phyloP scores from a whole-genome alignment of 1,140 invertebrate genomes.

The Hetaerina americana region DNA sequence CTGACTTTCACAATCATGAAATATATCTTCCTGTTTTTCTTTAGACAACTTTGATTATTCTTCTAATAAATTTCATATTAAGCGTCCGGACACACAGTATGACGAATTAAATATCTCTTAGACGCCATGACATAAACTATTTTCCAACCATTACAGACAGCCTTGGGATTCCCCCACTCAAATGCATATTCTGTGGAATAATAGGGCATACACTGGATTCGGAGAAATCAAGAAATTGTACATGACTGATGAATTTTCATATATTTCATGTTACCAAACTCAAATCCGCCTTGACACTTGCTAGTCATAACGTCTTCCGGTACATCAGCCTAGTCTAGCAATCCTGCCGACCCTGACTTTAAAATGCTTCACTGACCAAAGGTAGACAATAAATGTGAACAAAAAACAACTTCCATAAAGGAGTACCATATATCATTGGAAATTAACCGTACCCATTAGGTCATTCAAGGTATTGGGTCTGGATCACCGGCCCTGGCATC shows the following conservation, averaged over 20 bases:
- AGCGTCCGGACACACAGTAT: too few species aligned
- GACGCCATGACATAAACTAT: neutral
- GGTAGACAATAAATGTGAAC: neutral
- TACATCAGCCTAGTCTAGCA: too few species aligned
- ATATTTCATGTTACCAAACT: too few species aligned
- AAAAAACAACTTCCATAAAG: neutral
- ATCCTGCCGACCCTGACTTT: too few species aligned
- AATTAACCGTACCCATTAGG: neutral
- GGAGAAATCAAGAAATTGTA: too few species aligned
- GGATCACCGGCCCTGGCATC: neutral
- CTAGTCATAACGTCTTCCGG: too few species aligned
- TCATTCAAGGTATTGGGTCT: neutral
- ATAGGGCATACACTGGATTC: too few species aligned
- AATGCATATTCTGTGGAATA: too few species aligned
- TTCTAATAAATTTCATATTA: neutral
- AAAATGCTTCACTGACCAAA: neutral
- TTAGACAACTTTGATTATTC: neutral
- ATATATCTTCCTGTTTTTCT: neutral
- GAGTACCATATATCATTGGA: neutral
- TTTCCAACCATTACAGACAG: too few species aligned
- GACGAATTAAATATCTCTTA: neutral
- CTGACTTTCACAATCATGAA: neutral
- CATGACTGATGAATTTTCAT: too few species aligned
- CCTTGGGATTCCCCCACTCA: too few species aligned
- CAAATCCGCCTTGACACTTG: too few species aligned